phyloP scores from a whole-genome alignment of 2,113 vertebrate genomes.

The Bubo bubo region DNA sequence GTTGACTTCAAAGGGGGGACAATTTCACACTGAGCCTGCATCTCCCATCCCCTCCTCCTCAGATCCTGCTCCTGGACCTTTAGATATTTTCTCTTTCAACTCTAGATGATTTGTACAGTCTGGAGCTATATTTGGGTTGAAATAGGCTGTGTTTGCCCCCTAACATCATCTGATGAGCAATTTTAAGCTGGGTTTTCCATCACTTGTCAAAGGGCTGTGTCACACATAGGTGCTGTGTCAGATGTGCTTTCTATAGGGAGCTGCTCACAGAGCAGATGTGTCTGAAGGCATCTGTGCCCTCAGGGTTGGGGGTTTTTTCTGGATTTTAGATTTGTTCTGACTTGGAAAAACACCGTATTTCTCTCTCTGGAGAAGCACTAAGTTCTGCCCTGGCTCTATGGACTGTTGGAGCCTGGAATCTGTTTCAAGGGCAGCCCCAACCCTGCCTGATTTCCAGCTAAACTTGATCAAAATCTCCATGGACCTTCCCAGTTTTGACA shows the following conservation, averaged over 20 bases:
- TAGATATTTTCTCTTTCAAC: slow-evolving; percentile 19
- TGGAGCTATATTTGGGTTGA: slow-evolving; percentile 31
- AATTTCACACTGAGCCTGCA: background rate
- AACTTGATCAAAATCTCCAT: background rate
- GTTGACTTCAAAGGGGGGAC: background rate
- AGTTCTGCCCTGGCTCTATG: background rate
- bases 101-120: background rate
- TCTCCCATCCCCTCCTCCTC: background rate
- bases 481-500: background rate
- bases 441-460: background rate
- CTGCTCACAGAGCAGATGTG: background rate
- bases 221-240: background rate
- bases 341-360: background rate
- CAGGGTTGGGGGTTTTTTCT: background rate
- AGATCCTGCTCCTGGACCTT: background rate
- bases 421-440: background rate
- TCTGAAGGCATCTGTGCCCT: background rate
- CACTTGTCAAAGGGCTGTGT: background rate
- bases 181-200: background rate
- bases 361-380: background rate
- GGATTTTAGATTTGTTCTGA: background rate
- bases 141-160: background rate
- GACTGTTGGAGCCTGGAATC: background rate
- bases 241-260: background rate
- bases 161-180: background rate